These are phyloP conservation scores for Patiria pectinifera DNA, from an alignment of 53 echinoderm and acorn worm genomes.

Conservation along the genomic window DNA sequence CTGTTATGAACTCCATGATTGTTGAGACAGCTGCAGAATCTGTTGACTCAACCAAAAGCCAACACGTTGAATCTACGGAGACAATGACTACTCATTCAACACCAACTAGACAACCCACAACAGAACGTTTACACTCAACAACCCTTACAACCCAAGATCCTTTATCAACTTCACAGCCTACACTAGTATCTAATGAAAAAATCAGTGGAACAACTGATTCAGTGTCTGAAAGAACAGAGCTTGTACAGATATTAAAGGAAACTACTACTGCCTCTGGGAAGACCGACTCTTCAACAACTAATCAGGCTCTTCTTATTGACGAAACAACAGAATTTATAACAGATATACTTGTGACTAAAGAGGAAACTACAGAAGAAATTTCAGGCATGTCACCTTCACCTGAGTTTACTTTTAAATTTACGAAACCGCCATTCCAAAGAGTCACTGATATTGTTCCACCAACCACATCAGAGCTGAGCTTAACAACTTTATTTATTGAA, in stretches of 20 bases:
- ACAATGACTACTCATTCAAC: not conserved
- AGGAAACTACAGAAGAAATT: not conserved
- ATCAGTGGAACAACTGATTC: not conserved
- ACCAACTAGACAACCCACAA: not conserved
- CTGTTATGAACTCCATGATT: not conserved
- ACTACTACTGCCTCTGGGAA: not conserved
- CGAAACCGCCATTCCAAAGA: not conserved
- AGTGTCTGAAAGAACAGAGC: not conserved
- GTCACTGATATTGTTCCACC: not conserved
- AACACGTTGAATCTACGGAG: not conserved
- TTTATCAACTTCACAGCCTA: not conserved
- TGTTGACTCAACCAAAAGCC: not conserved
- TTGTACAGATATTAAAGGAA: not conserved
- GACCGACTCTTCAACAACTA: not conserved
- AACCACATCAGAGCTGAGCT: not conserved
- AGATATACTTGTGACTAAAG: not conserved
- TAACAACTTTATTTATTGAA: conserved; percentile 1
- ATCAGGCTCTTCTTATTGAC: not conserved
- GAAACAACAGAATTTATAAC: not conserved
- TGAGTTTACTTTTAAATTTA: not conserved
- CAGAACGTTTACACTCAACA: not conserved
- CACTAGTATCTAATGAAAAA: not conserved
- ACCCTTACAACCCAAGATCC: not conserved
- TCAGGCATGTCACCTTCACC: not conserved
- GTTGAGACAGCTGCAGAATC: not conserved